phyloP scores from a whole-genome alignment of 2,113 vertebrate genomes.

The Donacobius atricapilla region DNA sequence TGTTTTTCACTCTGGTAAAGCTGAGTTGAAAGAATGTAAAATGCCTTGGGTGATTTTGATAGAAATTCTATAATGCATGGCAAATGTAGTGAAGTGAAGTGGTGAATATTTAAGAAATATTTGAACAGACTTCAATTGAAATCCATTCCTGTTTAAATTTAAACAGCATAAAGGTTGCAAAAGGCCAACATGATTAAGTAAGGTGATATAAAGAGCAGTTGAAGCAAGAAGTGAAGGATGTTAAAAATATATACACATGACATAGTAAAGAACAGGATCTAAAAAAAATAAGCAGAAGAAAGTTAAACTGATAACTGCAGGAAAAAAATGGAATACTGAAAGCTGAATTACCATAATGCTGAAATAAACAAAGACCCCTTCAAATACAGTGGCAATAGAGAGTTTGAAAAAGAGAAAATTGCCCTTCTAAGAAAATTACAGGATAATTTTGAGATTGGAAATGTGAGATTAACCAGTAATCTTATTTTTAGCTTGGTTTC shows the following conservation, averaged over 20 bases:
- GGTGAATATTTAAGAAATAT: conserved; percentile 46
- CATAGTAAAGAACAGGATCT: neutral
- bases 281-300: neutral
- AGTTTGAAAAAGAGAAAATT: neutral
- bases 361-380: neutral
- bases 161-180: neutral
- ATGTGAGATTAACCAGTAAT: neutral
- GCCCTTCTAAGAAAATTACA: neutral
- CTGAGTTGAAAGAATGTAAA: neutral
- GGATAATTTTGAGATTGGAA: neutral
- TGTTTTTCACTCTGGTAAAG: neutral
- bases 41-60: neutral
- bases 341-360: neutral
- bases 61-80: neutral
- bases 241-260: neutral
- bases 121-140: neutral
- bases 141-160: conserved; percentile 36
- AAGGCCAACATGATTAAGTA: conserved; percentile 7
- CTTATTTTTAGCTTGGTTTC: neutral
- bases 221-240: neutral
- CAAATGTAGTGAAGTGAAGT: neutral
- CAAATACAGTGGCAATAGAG: neutral
- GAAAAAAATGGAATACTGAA: neutral
- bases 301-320: neutral
- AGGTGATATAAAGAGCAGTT: neutral